Evolutionary conservation across 2,113 vertebrate species (phyloP), one percentile per base, ranked within the genome.

Genomic region (Brachyhypopomus occidentalis): DNA sequence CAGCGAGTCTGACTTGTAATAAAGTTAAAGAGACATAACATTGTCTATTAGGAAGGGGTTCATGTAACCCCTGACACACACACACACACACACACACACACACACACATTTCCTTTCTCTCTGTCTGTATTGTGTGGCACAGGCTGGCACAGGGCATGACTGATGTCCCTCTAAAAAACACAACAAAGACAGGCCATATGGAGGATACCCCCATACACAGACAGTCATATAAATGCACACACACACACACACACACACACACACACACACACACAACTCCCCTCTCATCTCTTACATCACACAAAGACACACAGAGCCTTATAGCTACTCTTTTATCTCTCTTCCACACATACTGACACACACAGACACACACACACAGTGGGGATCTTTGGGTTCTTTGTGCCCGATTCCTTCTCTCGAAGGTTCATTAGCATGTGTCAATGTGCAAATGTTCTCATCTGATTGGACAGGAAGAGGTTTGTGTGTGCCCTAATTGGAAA

Each of bases 81-180:
- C 66, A 59, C 56, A 23, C 8, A 30, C 17, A 22, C 58, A 30
- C 17, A 22, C 58, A n/a, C 58, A n/a, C 58, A n/a, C 20, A n/a
- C 73, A 45, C 69, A 22, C 34, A 58, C 85, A 85, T 87, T 86
- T 70, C 82, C 82, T 89, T 84, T 89, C 81, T 87, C 80, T 48
- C 64, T 55, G 3, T 62, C 74, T 78, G 36, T 64, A 30, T 11
- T 8, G 41, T 34, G 81, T 78, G 86, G 88, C 87, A 71, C 86
- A 56, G 81, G 81, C 80, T 86, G 87, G 86, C 72, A 82, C 83
- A 88, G 88, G 83, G 85, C 77, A 87, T 87, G 89, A 89, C 90
- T 91, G 89, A 89, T 90, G 88, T 85, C 5, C 72, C 88, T 88
- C 85, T 52, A 87, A 77, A 84, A 83, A 48, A 70, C 88, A 84